These are phyloP conservation scores for Tenthredo notha DNA, from an alignment of 2,888 invertebrate species.

Conservation along the genomic window DNA sequence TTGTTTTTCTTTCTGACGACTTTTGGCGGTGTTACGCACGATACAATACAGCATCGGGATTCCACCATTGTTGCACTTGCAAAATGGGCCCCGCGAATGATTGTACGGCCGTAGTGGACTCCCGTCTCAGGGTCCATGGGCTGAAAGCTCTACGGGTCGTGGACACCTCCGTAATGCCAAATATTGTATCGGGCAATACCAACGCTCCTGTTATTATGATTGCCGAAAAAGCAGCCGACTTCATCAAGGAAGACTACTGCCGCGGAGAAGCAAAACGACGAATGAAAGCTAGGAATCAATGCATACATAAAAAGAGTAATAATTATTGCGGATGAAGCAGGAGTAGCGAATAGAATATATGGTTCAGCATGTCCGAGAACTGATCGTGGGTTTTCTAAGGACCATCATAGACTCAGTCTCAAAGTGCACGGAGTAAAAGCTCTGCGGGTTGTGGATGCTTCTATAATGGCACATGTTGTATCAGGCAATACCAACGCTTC, in stretches of 20 bases:
- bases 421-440: constrained; percentile 83
- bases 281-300: not conserved
- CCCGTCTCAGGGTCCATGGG: constrained; percentile 85
- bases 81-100: constrained; percentile 87
- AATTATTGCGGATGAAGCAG: not conserved
- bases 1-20: constrained; percentile 84
- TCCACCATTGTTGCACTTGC: constrained; percentile 90
- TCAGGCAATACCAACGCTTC: constrained; percentile 92
- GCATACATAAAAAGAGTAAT: not conserved
- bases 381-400: not conserved
- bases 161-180: constrained; percentile 92
- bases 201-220: constrained; percentile 92
- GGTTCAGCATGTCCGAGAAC: not conserved
- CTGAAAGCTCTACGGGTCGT: constrained; percentile 84
- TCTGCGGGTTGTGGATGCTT: constrained; percentile 89
- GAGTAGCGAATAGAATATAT: not conserved
- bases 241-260: constrained; percentile 85
- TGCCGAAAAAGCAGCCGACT: constrained; percentile 90
- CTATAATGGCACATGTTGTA: constrained; percentile 90
- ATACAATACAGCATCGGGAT: constrained; percentile 89
- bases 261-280: not conserved
- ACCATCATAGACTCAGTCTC: too few relatives aligned
- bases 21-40: constrained; percentile 89
- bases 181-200: constrained; percentile 88
- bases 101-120: constrained; percentile 85